Conservation (phyloP, 2,797 vertebrate species). For the Mormyrops attenuatus region DNA sequence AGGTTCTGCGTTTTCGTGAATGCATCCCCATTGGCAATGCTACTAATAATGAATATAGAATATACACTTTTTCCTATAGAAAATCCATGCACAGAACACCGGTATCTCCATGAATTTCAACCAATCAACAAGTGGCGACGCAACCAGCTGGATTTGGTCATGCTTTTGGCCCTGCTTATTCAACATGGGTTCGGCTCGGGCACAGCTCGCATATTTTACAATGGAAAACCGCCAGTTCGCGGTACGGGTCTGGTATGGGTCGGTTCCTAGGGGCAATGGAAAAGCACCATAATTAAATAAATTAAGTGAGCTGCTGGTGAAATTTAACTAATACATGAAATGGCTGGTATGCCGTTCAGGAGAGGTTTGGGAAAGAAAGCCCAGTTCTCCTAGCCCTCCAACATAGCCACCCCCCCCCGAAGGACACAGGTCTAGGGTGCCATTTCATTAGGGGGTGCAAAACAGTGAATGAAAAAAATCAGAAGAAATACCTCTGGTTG, state of each 20-base stretch:
- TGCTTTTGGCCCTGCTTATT: neutral
- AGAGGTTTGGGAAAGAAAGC: neutral
- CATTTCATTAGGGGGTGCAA: neutral
- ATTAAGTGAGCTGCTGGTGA: neutral
- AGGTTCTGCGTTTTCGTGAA: neutral
- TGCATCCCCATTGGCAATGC: neutral
- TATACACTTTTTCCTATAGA: neutral
- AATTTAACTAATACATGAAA: neutral
- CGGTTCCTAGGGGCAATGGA: neutral
- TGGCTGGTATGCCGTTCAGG: neutral
- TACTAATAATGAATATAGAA: neutral
- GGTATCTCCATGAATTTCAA: neutral
- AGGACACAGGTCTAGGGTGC: neutral
- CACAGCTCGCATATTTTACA: neutral
- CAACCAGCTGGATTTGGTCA: neutral
- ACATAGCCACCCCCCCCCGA: neutral
- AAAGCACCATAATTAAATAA: neutral
- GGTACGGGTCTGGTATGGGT: neutral
- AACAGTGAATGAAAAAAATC: neutral
- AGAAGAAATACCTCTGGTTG: neutral
- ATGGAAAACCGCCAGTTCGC: neutral
- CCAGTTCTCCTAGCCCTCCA: neutral
- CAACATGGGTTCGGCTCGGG: neutral
- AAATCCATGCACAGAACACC: neutral
- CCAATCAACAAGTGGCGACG: neutral